Conservation (phyloP, 2,888 invertebrate genomes). For the Timema podura region DNA sequence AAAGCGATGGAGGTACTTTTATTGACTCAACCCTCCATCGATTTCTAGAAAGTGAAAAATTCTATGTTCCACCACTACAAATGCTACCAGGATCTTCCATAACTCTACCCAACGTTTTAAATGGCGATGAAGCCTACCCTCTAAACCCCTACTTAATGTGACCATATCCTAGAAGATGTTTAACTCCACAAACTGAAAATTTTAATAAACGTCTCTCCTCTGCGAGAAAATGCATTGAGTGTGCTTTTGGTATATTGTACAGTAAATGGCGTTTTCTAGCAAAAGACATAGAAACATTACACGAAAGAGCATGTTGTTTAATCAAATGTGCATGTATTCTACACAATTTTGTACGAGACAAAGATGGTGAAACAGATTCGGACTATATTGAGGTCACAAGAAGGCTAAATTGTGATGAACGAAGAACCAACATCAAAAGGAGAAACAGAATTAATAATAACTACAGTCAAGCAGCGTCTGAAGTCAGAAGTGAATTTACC, state of each 20-base stretch:
- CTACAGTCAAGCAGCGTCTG: too few species aligned
- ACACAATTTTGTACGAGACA: too few species aligned
- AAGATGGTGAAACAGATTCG: too few species aligned
- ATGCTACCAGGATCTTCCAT: not conserved
- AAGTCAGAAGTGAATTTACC: too few species aligned
- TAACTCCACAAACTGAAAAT: not conserved
- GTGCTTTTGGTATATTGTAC: slow-evolving; percentile 1
- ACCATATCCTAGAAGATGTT: not conserved
- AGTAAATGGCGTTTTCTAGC: not conserved
- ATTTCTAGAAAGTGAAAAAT: not conserved
- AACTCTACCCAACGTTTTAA: not conserved
- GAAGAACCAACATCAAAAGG: too few species aligned
- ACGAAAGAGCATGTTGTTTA: too few species aligned
- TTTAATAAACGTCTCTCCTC: not conserved
- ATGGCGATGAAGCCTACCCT: not conserved
- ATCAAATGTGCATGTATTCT: too few species aligned
- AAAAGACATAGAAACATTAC: too few species aligned
- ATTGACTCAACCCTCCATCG: not conserved
- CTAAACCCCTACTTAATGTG: not conserved
- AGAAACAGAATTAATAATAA: too few species aligned
- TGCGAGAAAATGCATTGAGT: not conserved
- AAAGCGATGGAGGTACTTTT: not conserved
- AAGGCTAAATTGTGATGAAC: too few species aligned
- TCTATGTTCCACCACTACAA: not conserved
- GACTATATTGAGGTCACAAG: too few species aligned